These are phyloP conservation scores for Lycaena phlaeas DNA, from an alignment of 2,888 invertebrate species.

Conservation along the genomic window DNA sequence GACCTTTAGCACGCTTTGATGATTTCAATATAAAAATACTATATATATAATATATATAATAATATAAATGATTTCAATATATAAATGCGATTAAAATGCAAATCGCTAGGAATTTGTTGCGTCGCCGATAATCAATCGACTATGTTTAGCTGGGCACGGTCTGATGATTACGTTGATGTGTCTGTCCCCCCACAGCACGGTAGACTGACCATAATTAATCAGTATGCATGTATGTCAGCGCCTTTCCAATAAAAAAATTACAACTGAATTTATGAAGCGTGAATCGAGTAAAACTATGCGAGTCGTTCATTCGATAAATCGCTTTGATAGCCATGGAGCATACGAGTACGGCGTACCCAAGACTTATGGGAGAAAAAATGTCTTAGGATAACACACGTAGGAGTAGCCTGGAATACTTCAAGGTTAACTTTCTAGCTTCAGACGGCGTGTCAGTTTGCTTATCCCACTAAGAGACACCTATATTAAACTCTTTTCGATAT, in stretches of 20 bases:
- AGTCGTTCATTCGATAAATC: constrained; percentile 4
- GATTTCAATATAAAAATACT: too few relatives aligned
- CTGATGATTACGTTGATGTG: neutral
- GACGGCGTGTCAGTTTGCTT: too few relatives aligned
- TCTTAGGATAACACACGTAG: too few relatives aligned
- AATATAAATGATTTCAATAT: neutral
- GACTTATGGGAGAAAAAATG: neutral
- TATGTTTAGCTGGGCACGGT: neutral
- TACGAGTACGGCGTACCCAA: too few relatives aligned
- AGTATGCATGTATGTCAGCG: constrained; percentile 5
- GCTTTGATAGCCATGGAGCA: neutral
- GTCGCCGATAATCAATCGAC: neutral
- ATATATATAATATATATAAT: too few relatives aligned
- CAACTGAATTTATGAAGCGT: neutral
- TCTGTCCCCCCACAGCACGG: neutral
- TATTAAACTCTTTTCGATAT: too few relatives aligned
- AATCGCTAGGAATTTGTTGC: neutral
- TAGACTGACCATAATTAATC: neutral
- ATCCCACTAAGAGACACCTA: too few relatives aligned
- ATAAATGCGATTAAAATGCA: neutral
- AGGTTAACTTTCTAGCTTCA: too few relatives aligned
- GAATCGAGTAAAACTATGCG: constrained; percentile 1
- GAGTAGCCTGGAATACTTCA: too few relatives aligned
- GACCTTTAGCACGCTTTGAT: too few relatives aligned
- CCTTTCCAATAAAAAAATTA: neutral